These are phyloP conservation scores for Diplodus sargus DNA, from an alignment of 2,797 vertebrate species.

Conservation along the genomic window DNA sequence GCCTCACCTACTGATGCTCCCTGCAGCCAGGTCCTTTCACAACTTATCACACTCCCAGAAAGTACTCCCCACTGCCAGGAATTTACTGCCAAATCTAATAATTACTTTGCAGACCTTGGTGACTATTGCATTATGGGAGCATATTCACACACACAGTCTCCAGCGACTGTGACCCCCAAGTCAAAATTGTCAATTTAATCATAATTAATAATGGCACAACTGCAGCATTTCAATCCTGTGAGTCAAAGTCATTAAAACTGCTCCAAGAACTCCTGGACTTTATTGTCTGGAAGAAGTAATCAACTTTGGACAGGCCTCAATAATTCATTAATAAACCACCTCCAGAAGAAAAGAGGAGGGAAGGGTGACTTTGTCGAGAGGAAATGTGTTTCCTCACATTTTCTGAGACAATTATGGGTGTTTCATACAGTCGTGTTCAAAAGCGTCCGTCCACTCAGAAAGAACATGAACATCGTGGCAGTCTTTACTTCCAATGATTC, in stretches of 20 bases:
- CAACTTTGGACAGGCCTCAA: slow-evolving; percentile 77
- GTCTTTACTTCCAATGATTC: too few relatives aligned
- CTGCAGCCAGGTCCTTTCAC: slow-evolving; percentile 59
- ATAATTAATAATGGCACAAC: slow-evolving; percentile 76
- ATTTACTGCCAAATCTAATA: slow-evolving; percentile 66
- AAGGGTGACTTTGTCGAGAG: slow-evolving; percentile 55
- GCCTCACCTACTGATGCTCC: slow-evolving; percentile 54
- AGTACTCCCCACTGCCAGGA: slow-evolving; percentile 39
- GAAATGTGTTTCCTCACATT: slow-evolving; percentile 36
- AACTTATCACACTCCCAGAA: slow-evolving; percentile 50
- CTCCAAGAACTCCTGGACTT: slow-evolving; percentile 62
- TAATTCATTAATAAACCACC: slow-evolving; percentile 75
- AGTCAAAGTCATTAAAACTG: slow-evolving; percentile 75
- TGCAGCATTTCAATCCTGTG: slow-evolving; percentile 70
- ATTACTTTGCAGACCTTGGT: slow-evolving; percentile 66
- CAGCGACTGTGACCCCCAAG: slow-evolving; percentile 61
- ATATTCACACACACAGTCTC: slow-evolving; percentile 55
- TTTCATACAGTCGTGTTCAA: too few relatives aligned
- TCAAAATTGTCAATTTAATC: slow-evolving; percentile 79
- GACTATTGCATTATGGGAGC: slow-evolving; percentile 61
- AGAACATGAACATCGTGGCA: too few relatives aligned
- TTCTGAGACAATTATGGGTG: background rate
- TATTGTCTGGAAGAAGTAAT: slow-evolving; percentile 72
- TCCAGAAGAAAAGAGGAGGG: slow-evolving; percentile 22
- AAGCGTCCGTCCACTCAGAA: too few relatives aligned